Conservation (phyloP, 2,113 vertebrate species). For the Solea senegalensis region DNA sequence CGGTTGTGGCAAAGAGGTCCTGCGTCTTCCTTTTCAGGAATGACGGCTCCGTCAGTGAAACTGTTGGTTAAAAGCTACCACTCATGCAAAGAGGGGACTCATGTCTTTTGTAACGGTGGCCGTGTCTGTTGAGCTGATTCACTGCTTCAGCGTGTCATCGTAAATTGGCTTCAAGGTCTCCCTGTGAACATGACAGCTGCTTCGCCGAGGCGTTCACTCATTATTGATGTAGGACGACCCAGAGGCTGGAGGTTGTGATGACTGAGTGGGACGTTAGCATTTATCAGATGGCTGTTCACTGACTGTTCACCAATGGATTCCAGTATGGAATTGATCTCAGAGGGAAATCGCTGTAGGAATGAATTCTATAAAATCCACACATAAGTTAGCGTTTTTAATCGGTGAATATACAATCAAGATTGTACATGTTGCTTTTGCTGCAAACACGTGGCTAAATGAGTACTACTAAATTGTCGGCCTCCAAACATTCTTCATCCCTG, state of each 20-base stretch:
- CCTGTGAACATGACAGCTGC: conserved; percentile 14
- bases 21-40: not conserved
- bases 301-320: not conserved
- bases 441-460: too few relatives aligned
- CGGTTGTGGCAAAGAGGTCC: not conserved
- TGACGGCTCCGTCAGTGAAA: too few relatives aligned
- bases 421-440: too few relatives aligned
- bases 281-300: conserved; percentile 19
- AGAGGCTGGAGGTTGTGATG: conserved; percentile 7
- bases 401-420: too few relatives aligned
- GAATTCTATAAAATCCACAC: not conserved
- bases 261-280: conserved; percentile 17
- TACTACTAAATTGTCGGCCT: too few relatives aligned
- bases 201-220: conserved; percentile 31
- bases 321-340: too few relatives aligned
- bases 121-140: conserved; percentile 37
- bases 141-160: conserved; percentile 27
- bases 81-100: conserved; percentile 25
- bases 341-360: not conserved
- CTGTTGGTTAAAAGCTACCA: not conserved
- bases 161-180: conserved; percentile 40
- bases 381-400: too few relatives aligned
- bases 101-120: conserved; percentile 29
- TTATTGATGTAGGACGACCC: conserved; percentile 29
- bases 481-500: too few relatives aligned